Evolutionary conservation across 1,140 invertebrate species (phyloP).

Genomic region (Ladona fulva): DNA sequence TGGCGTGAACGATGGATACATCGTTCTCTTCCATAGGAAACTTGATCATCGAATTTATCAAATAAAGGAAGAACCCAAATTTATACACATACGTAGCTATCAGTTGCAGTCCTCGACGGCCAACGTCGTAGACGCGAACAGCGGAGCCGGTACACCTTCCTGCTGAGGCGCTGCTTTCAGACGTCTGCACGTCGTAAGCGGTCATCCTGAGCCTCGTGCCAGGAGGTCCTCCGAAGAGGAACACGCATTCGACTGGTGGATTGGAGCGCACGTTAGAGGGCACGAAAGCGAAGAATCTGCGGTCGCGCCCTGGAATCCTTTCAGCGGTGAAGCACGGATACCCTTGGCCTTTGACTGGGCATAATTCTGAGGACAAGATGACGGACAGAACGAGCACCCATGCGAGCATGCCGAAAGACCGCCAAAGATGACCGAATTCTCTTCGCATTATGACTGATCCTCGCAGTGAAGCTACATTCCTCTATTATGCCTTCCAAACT

Average conservation of each 20-base stretch:
- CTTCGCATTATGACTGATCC: too few species aligned
- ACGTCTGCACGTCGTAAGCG: neutral
- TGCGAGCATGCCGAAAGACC: too few species aligned
- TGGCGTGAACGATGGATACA: too few species aligned
- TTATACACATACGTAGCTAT: neutral
- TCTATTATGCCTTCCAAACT: too few species aligned
- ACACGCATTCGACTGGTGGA: neutral
- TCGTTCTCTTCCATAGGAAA: too few species aligned
- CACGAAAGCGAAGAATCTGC: neutral
- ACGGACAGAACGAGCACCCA: too few species aligned
- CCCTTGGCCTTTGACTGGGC: neutral
- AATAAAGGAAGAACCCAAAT: too few species aligned
- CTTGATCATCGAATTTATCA: too few species aligned
- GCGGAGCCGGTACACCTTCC: neutral
- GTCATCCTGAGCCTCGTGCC: neutral
- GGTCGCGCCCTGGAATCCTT: neutral
- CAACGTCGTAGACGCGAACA: neutral
- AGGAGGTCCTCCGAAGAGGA: neutral
- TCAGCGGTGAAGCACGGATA: neutral
- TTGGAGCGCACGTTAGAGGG: neutral
- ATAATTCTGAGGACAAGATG: too few species aligned
- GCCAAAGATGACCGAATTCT: too few species aligned
- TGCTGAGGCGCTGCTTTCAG: neutral
- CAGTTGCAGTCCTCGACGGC: neutral
- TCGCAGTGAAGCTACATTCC: too few species aligned